These are phyloP conservation scores for Drosophila repleta DNA, from an alignment of 1,140 invertebrate species.

Conservation along the genomic window DNA sequence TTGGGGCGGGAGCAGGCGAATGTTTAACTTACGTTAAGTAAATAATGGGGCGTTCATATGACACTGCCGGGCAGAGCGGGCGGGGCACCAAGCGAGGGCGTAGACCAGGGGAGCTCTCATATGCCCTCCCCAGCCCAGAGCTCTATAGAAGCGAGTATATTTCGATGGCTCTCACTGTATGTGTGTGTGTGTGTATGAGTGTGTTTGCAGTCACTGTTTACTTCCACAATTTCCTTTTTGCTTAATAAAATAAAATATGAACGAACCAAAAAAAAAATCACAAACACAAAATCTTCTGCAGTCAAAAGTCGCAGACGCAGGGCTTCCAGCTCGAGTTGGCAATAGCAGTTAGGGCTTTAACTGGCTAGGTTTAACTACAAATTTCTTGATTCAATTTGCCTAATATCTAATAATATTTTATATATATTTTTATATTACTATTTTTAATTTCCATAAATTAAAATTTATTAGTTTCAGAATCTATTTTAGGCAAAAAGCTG, in stretches of 20 bases:
- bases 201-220: slow-evolving; percentile 73
- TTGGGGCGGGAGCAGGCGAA: slow-evolving; percentile 34
- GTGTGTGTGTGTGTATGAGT: slow-evolving; percentile 9
- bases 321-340: neutral
- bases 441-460: too few species aligned
- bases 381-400: too few species aligned
- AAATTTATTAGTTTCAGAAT: too few species aligned
- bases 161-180: slow-evolving; percentile 22
- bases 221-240: slow-evolving; percentile 71
- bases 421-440: too few species aligned
- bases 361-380: too few species aligned
- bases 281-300: slow-evolving; percentile 22
- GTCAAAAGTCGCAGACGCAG: slow-evolving; percentile 3
- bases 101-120: slow-evolving; percentile 23
- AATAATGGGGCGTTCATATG: slow-evolving; percentile 82
- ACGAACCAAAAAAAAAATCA: slow-evolving; percentile 35
- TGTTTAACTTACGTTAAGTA: slow-evolving; percentile 82
- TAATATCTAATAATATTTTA: too few species aligned
- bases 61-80: slow-evolving; percentile 44
- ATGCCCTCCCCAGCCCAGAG: neutral
- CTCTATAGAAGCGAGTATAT: slow-evolving; percentile 10
- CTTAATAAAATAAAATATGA: slow-evolving; percentile 79
- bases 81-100: neutral
- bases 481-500: too few species aligned
- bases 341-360: neutral